Base-by-base conservation (phyloP, 2,888 invertebrate species). In the Lathronympha strigana region DNA sequence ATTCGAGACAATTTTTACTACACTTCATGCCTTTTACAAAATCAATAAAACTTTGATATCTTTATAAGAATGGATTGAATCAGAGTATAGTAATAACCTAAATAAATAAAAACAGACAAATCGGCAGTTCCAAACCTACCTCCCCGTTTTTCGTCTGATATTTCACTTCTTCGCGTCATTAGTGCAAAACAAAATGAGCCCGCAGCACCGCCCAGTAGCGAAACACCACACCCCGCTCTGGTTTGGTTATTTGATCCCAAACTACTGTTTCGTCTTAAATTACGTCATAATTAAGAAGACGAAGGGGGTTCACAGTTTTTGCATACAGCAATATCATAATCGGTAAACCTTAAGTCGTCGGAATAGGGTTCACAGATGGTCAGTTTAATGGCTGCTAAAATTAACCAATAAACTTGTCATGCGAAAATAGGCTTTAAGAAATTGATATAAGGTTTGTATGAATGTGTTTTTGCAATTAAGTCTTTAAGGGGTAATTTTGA, bases 281-380 rank as follows among this genome's bases (percentile, higher is more conserved):
- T 84, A 83, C 86, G 73, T 81, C 80, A 80, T 87, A 83, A 88
- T 85, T 83, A 79, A 76, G 71, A 73, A 76, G 79, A 63, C 67
- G 76, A 62, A 73, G 70, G 68, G 66, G 66, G 68, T 67, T 49
- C 15, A 36, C 17, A 15, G 54, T 66, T 57, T 66, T 66, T 66
- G 64, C 64, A 60, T 60, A 50, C 6, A n/a, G n/a, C n/a, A n/a
- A n/a, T n/a, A n/a, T n/a, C n/a, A n/a, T n/a, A n/a, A n/a, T n/a
- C n/a, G n/a, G n/a, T n/a, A n/a, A n/a, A n/a, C n/a, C n/a, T n/a
- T n/a, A n/a, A n/a, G n/a, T n/a, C n/a, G n/a, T n/a, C n/a, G n/a
- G n/a, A n/a, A n/a, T n/a, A n/a, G n/a, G n/a, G n/a, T n/a, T n/a
- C n/a, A n/a, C n/a, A n/a, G n/a, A n/a, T n/a, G n/a, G n/a, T n/a